Evolutionary conservation across 2,113 vertebrate species (phyloP), one percentile per base, ranked within the genome.

Genomic region (Tamias sibiricus): DNA sequence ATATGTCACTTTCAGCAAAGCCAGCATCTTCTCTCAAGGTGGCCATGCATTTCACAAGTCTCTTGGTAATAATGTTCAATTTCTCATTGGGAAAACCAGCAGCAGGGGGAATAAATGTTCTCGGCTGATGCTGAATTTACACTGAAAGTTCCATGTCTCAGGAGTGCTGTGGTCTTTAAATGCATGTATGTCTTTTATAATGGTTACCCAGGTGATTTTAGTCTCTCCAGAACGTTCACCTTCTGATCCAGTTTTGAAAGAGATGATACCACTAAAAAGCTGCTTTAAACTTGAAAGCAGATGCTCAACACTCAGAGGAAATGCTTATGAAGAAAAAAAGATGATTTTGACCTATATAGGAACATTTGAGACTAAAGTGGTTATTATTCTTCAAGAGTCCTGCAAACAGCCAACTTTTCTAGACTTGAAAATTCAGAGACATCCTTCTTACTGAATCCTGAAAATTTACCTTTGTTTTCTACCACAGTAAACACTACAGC

Each of bases 221-320:
- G 75, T 94, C 95, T 97, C 86, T 94, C 95, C 68, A 93, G 97
- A 97, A 98, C 72, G 79, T 93, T 96, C 84, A 94, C 91, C 93
- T 98, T 98, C 97, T 97, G 95, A 98, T 98, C 85, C 66, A 74
- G 89, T 92, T 96, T 98, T 97, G 92, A 98, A 98, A 98, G 95
- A 95, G 86, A 97, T 11, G 75, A 77, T 91, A 82, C 71, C 81
- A 94, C 75, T 94, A 87, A 95, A 97, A 97, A 96, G 95, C 80
- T 47, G 76, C 95, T 97, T 96, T 95, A 95, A 96, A 97, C 93
- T 96, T 97, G 90, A 97, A 97, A 98, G 95, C 64, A 69, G 91
- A 96, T 42, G 54, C 84, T 93, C 72, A 3, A 82, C 6, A 32
- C 97, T 95, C 87, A 85, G 89, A 95, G 87, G 80, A 97, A 97